A percentile compares a stretch with the other conserved stretches of the same genome.
Conservation (phyloP, 2,113 vertebrate genomes). For the Rhegmatorhina hoffmannsi region DNA sequence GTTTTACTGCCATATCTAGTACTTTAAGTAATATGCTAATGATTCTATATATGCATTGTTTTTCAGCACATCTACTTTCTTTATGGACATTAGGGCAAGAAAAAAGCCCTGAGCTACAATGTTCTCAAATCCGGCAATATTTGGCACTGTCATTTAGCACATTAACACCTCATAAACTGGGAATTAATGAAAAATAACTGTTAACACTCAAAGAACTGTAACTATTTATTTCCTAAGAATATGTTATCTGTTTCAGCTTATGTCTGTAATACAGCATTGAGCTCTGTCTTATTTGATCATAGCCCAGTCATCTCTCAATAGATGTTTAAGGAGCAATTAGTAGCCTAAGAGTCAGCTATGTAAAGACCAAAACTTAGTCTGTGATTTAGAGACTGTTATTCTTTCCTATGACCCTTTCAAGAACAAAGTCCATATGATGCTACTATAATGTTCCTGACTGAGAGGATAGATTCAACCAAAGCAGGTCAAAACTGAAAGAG, state of each 20-base stretch:
- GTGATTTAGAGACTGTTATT: not conserved
- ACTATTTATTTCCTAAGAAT: not conserved
- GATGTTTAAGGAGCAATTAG: not conserved
- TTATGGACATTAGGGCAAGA: not conserved
- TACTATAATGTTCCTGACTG: not conserved
- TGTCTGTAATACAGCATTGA: not conserved
- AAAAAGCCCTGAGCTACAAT: not conserved
- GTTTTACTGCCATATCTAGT: not conserved
- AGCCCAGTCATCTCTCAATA: not conserved
- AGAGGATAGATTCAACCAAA: not conserved
- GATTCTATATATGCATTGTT: not conserved
- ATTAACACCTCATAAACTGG: not conserved
- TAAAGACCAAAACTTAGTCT: not conserved
- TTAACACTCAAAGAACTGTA: not conserved
- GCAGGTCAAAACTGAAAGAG: not conserved
- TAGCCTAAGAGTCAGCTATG: not conserved
- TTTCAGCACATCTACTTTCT: not conserved
- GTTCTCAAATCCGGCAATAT: not conserved
- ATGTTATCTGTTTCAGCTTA: not conserved
- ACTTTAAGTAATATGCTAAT: not conserved
- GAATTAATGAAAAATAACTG: not conserved
- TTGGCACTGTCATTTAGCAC: not conserved
- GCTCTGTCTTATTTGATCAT: not conserved
- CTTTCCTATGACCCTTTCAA: not conserved
- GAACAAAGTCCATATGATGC: not conserved